Base-by-base conservation (phyloP, 2,888 invertebrate genomes). In the Ernsta delagoae region DNA sequence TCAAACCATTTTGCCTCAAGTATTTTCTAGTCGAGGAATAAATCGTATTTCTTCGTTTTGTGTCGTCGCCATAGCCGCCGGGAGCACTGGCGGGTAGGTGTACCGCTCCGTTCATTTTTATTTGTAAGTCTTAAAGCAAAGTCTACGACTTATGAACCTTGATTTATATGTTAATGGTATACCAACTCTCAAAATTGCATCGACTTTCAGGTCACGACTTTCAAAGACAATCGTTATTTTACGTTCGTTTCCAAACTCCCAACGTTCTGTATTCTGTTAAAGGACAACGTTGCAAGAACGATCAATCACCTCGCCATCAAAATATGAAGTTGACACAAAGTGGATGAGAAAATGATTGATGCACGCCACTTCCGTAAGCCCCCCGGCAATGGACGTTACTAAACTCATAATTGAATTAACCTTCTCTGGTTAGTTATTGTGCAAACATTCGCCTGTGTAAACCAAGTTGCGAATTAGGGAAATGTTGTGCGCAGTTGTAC, bases 321-420 rank as follows among this genome's bases (percentile, higher is more conserved):
- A 92, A 89, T 90, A 91, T 87, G 87, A 89, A 88, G 89, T 88
- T 88, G 91, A 92, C 90, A 88, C 81, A 87, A 88, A 91, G 89
- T 92, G 88, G 89, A 92, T 88, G 89, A 88, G 89, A 87, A 86
- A 86, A 89, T 92, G 92, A 92, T 92, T 90, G 89, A 92, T 92
- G 89, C 78, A 80, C 76, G 77, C 82, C 83, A 84, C 82, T 85
- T 82, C 83, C 81, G 75, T 74, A 81, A 84, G 80, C 79, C 81
- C 79, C 82, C 77, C 75, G 76, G 77, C 76, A 74, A 73, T 76
- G 75, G 77, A 83, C 80, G 78, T 78, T 81, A 79, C 83, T 82
- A 80, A 77, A 78, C 73, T 78, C 76, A 77, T 85, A 83, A 84
- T 84, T 83, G 82, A 84, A 84, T 83, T 65, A 65, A 70, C 61